A percentile compares a stretch with the other conserved stretches of the same genome.
phyloP scores from a whole-genome alignment of 2,113 vertebrate genomes.

The Psittacula cyanocephala region DNA sequence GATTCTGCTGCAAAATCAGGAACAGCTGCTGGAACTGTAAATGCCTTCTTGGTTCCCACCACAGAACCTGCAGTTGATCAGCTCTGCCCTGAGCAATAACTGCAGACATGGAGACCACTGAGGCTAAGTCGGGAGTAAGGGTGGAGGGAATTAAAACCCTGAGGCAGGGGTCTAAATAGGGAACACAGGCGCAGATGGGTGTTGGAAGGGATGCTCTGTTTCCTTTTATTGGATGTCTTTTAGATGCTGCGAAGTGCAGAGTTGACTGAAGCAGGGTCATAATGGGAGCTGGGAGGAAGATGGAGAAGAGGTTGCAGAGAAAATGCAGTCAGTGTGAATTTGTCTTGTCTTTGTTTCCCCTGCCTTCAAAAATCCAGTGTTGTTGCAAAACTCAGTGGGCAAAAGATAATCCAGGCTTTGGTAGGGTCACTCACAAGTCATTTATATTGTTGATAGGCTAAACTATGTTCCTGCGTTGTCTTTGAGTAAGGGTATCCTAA shows the following conservation, averaged over 20 bases:
- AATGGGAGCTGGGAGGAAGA: background rate
- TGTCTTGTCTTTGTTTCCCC: background rate
- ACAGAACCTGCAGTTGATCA: constrained; percentile 51
- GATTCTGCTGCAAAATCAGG: constrained; percentile 37
- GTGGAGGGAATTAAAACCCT: background rate
- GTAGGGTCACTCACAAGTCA: background rate
- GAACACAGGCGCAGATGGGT: constrained; percentile 5
- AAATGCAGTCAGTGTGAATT: background rate
- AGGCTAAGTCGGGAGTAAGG: background rate
- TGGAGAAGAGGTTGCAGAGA: background rate
- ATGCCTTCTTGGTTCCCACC: constrained; percentile 30
- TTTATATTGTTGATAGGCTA: background rate
- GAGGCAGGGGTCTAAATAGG: background rate
- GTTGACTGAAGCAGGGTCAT: background rate
- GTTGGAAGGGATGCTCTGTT: background rate
- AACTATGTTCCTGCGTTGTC: background rate
- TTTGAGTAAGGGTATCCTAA: background rate
- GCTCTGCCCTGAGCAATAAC: constrained; percentile 22
- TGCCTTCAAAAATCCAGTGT: background rate
- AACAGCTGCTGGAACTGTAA: constrained; percentile 37
- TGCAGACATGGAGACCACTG: background rate
- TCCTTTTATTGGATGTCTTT: background rate
- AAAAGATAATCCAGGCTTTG: background rate
- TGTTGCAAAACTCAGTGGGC: background rate
- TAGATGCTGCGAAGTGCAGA: background rate